These are phyloP conservation scores for Brachionichthys hirsutus DNA, from an alignment of 2,113 vertebrate genomes.

Conservation along the genomic window DNA sequence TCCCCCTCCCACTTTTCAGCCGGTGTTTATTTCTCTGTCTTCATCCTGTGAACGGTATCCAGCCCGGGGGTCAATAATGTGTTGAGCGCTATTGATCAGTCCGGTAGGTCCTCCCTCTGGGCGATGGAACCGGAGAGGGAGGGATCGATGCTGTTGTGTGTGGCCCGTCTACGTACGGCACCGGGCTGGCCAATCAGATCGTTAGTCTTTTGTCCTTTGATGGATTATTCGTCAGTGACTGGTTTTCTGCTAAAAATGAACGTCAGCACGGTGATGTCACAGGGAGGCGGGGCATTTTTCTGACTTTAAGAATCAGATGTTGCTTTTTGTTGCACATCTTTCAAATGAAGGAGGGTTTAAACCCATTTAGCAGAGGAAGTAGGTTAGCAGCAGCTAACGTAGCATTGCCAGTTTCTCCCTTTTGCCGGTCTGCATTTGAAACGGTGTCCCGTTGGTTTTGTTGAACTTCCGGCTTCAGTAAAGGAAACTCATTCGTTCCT, in stretches of 20 bases:
- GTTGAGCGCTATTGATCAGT: constrained; percentile 76
- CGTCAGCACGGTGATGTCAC: constrained; percentile 9
- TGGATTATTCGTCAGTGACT: constrained; percentile 62
- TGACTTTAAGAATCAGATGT: too few species aligned
- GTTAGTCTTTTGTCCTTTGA: constrained; percentile 59
- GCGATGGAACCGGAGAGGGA: constrained; percentile 58
- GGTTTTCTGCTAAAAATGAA: constrained; percentile 20
- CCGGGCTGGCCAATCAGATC: constrained; percentile 58
- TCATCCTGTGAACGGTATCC: constrained; percentile 73
- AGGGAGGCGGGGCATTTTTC: not conserved
- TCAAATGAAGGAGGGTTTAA: too few species aligned
- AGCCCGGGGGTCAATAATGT: constrained; percentile 74
- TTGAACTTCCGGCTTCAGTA: too few species aligned
- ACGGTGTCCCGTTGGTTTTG: too few species aligned
- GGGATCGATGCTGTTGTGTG: constrained; percentile 64
- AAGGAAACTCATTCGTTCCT: too few species aligned
- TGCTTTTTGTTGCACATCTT: too few species aligned
- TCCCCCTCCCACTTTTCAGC: constrained; percentile 50
- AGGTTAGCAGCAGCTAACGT: too few species aligned
- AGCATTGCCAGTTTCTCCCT: too few species aligned
- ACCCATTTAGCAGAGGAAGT: too few species aligned
- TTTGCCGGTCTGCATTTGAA: too few species aligned
- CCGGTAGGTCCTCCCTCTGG: constrained; percentile 47
- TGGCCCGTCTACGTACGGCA: constrained; percentile 54
- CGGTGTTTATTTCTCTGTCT: constrained; percentile 72